Conservation (phyloP, 2,113 vertebrate genomes). For the Amia ocellicauda region DNA sequence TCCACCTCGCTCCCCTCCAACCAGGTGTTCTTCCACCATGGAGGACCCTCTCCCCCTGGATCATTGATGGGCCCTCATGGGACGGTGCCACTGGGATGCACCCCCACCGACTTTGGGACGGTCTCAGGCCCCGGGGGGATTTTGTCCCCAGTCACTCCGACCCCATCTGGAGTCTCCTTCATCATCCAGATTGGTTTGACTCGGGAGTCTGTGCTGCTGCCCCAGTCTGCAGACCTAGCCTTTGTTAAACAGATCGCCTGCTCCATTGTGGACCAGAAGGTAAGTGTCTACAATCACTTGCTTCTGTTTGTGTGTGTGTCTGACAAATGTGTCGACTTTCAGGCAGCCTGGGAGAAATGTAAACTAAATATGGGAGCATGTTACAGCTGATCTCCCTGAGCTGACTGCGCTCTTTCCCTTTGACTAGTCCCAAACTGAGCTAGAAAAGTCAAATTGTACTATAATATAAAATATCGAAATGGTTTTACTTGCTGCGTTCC, state of each 20-base stretch:
- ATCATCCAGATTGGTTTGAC: conserved; percentile 87
- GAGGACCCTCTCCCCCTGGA: conserved; percentile 42
- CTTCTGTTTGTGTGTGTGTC: neutral
- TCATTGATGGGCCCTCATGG: conserved; percentile 48
- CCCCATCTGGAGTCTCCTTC: conserved; percentile 74
- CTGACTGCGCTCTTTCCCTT: too few relatives aligned
- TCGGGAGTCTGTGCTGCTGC: conserved; percentile 78
- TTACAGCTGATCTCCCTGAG: too few relatives aligned
- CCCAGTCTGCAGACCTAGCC: conserved; percentile 73
- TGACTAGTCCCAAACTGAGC: too few relatives aligned
- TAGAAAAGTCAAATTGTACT: too few relatives aligned
- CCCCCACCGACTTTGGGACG: conserved; percentile 40
- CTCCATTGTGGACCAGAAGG: conserved; percentile 89
- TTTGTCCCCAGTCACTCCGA: conserved; percentile 34
- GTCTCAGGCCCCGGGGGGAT: conserved; percentile 41
- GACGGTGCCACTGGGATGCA: conserved; percentile 37
- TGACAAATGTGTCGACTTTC: neutral
- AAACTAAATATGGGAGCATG: too few relatives aligned
- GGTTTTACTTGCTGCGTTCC: too few relatives aligned
- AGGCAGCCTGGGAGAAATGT: too few relatives aligned
- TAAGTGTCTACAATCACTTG: conserved; percentile 40
- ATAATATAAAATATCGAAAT: too few relatives aligned
- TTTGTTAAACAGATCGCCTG: conserved; percentile 85
- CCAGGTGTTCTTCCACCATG: conserved; percentile 57
- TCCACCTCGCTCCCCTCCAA: conserved; percentile 27